A percentile compares a stretch with the other conserved stretches of the same genome.
phyloP scores from a whole-genome alignment of 2,113 vertebrate species.

The Mystacornis crossleyi region DNA sequence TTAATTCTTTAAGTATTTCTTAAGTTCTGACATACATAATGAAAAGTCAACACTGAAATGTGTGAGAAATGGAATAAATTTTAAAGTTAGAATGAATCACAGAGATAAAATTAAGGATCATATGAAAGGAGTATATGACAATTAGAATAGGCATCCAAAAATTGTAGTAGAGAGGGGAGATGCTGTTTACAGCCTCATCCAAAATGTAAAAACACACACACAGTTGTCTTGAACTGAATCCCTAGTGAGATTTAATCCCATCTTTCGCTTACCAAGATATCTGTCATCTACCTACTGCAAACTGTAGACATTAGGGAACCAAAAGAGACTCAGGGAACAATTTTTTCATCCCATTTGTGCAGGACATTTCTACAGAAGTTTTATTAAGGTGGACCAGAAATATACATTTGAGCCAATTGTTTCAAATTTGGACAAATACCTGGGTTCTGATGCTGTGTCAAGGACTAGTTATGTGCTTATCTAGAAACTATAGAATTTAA shows the following conservation, averaged over 20 bases:
- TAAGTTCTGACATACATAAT: neutral
- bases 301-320: neutral
- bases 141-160: neutral
- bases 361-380: neutral
- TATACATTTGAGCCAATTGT: fast-evolving
- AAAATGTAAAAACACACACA: neutral
- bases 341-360: neutral
- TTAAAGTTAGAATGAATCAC: neutral
- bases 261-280: neutral
- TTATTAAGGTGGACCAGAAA: neutral
- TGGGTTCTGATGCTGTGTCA: neutral
- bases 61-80: neutral
- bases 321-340: neutral
- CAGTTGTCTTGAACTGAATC: neutral
- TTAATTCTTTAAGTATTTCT: neutral
- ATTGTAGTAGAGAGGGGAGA: neutral
- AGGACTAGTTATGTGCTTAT: neutral
- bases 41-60: neutral
- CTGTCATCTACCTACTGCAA: neutral
- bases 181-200: neutral
- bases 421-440: neutral
- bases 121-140: neutral
- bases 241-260: neutral
- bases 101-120: neutral
- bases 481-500: neutral